Conservation (phyloP, 2,113 vertebrate species). For the Leptodactylus fuscus region DNA sequence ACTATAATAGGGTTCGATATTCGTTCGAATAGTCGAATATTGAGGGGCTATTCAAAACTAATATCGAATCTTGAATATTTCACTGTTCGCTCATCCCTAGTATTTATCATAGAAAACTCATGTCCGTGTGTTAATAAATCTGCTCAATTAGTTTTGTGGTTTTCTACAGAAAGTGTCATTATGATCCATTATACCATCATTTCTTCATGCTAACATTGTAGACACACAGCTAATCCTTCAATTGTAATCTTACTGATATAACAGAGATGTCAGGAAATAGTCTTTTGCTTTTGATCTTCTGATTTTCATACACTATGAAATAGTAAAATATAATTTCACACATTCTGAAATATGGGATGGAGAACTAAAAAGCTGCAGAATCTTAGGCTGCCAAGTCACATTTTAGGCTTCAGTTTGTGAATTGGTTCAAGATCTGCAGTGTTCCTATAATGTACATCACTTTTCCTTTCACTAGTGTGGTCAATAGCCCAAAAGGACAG, state of each 20-base stretch:
- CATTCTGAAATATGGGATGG: slow-evolving; percentile 2
- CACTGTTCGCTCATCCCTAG: too few relatives aligned
- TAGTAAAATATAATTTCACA: slow-evolving; percentile 9
- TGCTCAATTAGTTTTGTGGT: too few relatives aligned
- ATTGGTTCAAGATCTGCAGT: neutral
- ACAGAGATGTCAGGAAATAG: neutral
- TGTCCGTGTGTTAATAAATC: too few relatives aligned
- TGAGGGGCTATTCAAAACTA: too few relatives aligned
- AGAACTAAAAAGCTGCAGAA: neutral
- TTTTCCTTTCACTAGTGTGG: neutral
- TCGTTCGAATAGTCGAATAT: too few relatives aligned
- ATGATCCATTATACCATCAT: too few relatives aligned
- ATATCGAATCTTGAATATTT: too few relatives aligned
- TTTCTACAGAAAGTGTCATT: too few relatives aligned
- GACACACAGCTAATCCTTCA: neutral
- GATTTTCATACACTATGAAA: slow-evolving; percentile 16
- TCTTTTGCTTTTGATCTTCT: neutral
- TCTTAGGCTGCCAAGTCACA: neutral
- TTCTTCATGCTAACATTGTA: neutral
- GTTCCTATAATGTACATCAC: neutral
- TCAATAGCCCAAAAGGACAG: neutral
- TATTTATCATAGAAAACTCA: too few relatives aligned
- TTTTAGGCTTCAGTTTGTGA: slow-evolving; percentile 2
- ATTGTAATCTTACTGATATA: neutral
- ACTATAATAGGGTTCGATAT: too few relatives aligned